Conservation (phyloP, 2,888 invertebrate genomes). For the Magallana nippona region DNA sequence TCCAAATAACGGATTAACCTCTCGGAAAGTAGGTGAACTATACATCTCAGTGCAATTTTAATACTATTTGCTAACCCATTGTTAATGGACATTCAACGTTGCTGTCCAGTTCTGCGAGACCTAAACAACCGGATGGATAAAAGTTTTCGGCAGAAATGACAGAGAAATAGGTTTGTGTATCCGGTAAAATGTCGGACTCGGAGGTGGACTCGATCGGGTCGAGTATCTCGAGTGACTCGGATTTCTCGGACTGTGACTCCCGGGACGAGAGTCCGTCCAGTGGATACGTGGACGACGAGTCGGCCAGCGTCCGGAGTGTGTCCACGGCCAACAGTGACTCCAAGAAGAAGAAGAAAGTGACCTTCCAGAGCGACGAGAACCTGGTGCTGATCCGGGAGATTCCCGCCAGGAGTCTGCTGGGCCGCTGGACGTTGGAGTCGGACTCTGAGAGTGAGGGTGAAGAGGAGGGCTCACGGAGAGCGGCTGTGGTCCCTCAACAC, state of each 20-base stretch:
- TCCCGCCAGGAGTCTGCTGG: slow-evolving; percentile 41
- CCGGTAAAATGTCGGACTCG: slow-evolving; percentile 17
- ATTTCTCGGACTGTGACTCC: slow-evolving; percentile 16
- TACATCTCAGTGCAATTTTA: neutral
- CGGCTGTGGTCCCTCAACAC: neutral
- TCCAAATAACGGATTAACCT: neutral
- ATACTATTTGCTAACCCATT: neutral
- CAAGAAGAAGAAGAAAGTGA: slow-evolving; percentile 51
- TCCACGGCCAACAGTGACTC: slow-evolving; percentile 37
- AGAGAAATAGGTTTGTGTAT: too few relatives aligned
- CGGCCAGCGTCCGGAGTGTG: slow-evolving; percentile 28
- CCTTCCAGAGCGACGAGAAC: slow-evolving; percentile 50
- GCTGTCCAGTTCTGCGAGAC: too few relatives aligned
- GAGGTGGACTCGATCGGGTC: slow-evolving; percentile 19
- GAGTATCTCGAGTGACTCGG: slow-evolving; percentile 35
- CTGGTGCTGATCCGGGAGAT: slow-evolving; percentile 53
- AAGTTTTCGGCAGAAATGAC: too few relatives aligned
- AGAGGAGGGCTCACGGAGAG: neutral
- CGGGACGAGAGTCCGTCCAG: slow-evolving; percentile 41
- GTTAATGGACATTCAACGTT: neutral
- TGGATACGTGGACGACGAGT: slow-evolving; percentile 42
- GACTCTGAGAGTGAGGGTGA: slow-evolving; percentile 42
- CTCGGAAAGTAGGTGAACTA: neutral
- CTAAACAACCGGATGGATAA: too few relatives aligned
- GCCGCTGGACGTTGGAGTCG: slow-evolving; percentile 54